Percentiles rank a stretch among this genome's conserved stretches.
Conservation (phyloP, 2,888 invertebrate species). For the Trilocha varians region DNA sequence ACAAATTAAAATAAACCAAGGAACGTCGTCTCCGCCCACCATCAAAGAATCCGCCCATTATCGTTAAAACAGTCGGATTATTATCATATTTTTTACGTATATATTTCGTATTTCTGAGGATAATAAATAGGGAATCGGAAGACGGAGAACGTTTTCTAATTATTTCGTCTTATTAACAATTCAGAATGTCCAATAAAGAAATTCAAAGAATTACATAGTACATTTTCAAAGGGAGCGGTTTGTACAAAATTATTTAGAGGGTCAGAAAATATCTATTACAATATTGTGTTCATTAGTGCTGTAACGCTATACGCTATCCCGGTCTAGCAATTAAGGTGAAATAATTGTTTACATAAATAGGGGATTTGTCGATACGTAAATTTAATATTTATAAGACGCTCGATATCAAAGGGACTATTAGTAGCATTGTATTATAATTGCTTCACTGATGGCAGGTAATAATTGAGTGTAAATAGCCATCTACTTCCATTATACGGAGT, state of each 20-base stretch:
- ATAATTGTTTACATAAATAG: constrained; percentile 65
- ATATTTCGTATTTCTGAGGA: not conserved
- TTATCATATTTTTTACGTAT: not conserved
- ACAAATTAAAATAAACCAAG: not conserved
- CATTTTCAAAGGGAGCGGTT: constrained; percentile 16
- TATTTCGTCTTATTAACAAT: not conserved
- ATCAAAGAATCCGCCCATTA: not conserved
- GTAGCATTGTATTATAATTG: constrained; percentile 60
- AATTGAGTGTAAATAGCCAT: constrained; percentile 42
- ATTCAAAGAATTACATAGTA: not conserved
- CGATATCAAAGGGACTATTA: constrained; percentile 53
- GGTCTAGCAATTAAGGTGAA: constrained; percentile 58
- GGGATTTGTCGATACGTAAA: constrained; percentile 46
- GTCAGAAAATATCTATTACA: constrained; percentile 68
- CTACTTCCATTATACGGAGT: too few relatives aligned
- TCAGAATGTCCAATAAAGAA: not conserved
- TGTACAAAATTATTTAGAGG: constrained; percentile 36
- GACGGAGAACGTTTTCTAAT: not conserved
- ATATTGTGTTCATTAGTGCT: constrained; percentile 62
- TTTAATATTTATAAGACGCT: constrained; percentile 45
- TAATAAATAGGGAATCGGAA: constrained; percentile 14
- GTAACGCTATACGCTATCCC: constrained; percentile 44
- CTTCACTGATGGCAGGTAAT: constrained; percentile 38
- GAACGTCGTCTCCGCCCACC: not conserved
- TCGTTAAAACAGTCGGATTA: not conserved